phyloP scores from a whole-genome alignment of 2,797 vertebrate species.

The Cirrhinus mrigala region DNA sequence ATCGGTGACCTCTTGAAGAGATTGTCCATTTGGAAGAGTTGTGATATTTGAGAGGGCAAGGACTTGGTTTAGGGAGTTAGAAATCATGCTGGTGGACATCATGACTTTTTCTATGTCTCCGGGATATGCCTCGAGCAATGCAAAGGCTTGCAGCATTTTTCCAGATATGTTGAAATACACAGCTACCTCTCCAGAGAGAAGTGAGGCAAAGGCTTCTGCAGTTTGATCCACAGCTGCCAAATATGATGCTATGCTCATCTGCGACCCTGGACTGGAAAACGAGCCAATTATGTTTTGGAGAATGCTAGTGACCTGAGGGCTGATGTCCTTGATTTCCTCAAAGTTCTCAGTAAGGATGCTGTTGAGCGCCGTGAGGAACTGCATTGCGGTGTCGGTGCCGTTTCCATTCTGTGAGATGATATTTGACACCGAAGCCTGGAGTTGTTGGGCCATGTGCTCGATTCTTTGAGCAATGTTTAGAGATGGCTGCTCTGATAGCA shows the following conservation, averaged over 20 bases:
- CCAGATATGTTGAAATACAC: constrained; percentile 62
- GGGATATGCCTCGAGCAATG: constrained; percentile 56
- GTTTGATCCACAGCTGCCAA: constrained; percentile 59
- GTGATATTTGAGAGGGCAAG: constrained; percentile 26
- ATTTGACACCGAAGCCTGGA: constrained; percentile 44
- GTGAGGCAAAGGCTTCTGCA: constrained; percentile 42
- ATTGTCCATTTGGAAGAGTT: constrained; percentile 48
- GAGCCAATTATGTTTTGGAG: constrained; percentile 56
- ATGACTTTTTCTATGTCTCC: constrained; percentile 53
- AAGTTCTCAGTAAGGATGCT: constrained; percentile 57
- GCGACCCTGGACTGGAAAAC: constrained; percentile 34
- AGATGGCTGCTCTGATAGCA: constrained; percentile 52
- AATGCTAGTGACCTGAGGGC: constrained; percentile 47
- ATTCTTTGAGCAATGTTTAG: constrained; percentile 51
- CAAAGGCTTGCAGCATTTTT: constrained; percentile 62
- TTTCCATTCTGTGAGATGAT: constrained; percentile 40
- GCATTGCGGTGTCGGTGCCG: constrained; percentile 31
- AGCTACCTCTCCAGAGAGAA: constrained; percentile 55
- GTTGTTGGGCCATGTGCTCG: constrained; percentile 51
- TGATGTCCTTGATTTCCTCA: constrained; percentile 38
- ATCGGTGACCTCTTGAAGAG: constrained; percentile 44
- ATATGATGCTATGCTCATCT: constrained; percentile 50
- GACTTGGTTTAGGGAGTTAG: constrained; percentile 52
- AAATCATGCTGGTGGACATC: constrained; percentile 53
- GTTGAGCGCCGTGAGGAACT: constrained; percentile 56